A percentile compares a stretch with the other conserved stretches of the same genome.
Evolutionary conservation across 2,113 vertebrate genomes (phyloP).

Genomic region (Hoplias malabaricus): DNA sequence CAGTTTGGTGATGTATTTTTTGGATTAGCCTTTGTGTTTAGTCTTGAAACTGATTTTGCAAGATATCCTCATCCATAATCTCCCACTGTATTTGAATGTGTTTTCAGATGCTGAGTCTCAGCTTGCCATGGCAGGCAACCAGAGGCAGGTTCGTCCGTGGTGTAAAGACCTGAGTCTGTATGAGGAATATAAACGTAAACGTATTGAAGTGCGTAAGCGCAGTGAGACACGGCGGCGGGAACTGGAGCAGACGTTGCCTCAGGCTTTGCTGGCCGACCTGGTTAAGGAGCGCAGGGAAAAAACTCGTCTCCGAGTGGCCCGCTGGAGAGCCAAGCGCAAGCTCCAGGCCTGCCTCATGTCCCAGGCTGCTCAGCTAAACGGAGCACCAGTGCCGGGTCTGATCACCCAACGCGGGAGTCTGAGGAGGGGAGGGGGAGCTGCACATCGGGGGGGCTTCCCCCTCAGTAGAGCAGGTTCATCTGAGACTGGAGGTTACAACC

Average conservation of each 20-base stretch:
- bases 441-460: slow-evolving; percentile 32
- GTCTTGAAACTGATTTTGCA: background rate
- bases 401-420: slow-evolving; percentile 30
- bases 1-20: too few relatives aligned
- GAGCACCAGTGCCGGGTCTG: background rate
- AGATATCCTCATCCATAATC: background rate
- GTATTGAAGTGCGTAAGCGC: slow-evolving; percentile 67
- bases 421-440: slow-evolving; percentile 31
- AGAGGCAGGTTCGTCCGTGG: slow-evolving; percentile 56
- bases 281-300: slow-evolving; percentile 63
- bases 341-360: slow-evolving; percentile 58
- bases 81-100: background rate
- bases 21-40: too few relatives aligned
- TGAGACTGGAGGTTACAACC: slow-evolving; percentile 32
- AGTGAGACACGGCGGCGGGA: slow-evolving; percentile 65
- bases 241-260: slow-evolving; percentile 73
- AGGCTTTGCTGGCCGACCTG: slow-evolving; percentile 73
- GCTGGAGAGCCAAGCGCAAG: slow-evolving; percentile 63
- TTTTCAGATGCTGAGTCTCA: slow-evolving; percentile 53
- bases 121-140: slow-evolving; percentile 25
- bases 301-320: slow-evolving; percentile 59
- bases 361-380: slow-evolving; percentile 46
- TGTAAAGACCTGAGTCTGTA: slow-evolving; percentile 68
- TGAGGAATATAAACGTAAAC: slow-evolving; percentile 70
- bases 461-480: slow-evolving; percentile 2